Conservation (phyloP, 2,888 invertebrate genomes). For the Prosapia bicincta region DNA sequence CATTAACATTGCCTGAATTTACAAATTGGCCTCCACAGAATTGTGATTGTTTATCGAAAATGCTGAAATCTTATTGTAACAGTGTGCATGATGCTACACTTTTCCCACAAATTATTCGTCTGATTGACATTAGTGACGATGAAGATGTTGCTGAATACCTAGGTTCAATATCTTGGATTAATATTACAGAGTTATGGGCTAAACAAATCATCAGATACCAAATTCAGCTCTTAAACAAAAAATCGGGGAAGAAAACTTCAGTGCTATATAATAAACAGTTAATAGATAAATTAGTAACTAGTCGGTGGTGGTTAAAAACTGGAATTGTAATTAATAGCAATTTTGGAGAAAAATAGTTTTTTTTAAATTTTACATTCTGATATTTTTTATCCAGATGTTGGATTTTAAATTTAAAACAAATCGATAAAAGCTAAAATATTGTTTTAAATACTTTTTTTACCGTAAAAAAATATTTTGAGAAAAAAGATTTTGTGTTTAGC, state of each 20-base stretch:
- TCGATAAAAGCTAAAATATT: no score
- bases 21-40: slow-evolving; percentile 27
- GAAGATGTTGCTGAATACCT: slow-evolving; percentile 48
- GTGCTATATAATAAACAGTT: slow-evolving; percentile 15
- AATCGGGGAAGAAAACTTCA: background rate
- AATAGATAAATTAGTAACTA: slow-evolving; percentile 7
- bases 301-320: slow-evolving; percentile 21
- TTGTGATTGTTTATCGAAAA: slow-evolving; percentile 16
- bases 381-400: no score
- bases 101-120: slow-evolving; percentile 43
- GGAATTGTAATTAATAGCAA: background rate
- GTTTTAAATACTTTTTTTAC: no score
- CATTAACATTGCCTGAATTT: slow-evolving; percentile 20
- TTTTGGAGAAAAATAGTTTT: no score
- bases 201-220: background rate
- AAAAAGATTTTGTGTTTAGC: no score
- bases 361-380: no score
- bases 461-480: no score
- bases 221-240: background rate
- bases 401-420: no score
- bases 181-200: slow-evolving; percentile 31
- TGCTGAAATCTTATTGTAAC: slow-evolving; percentile 32
- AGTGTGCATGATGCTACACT: slow-evolving; percentile 23
- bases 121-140: slow-evolving; percentile 47
- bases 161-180: slow-evolving; percentile 51